A percentile compares a stretch with the other conserved stretches of the same genome.
Evolutionary conservation across 1,140 invertebrate species (phyloP).

Genomic region (Neotoxoptera formosana): DNA sequence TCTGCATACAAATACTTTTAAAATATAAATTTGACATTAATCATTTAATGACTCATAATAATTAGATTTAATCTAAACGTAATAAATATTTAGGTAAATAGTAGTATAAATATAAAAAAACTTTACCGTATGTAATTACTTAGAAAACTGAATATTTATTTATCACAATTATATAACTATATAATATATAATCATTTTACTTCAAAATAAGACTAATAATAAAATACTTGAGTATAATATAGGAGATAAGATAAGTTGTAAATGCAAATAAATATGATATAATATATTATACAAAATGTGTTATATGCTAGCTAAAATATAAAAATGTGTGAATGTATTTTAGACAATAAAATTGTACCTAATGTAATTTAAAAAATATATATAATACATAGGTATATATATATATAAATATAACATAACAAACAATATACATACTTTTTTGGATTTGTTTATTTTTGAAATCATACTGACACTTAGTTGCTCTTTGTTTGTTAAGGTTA

Average conservation of each 20-base stretch:
- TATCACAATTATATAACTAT: neutral
- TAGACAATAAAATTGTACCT: neutral
- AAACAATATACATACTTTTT: constrained; percentile 43
- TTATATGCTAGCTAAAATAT: neutral
- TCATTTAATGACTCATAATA: neutral
- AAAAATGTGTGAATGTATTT: neutral
- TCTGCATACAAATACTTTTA: neutral
- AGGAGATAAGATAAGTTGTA: constrained; percentile 1
- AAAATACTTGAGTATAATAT: constrained; percentile 5
- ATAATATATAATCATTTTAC: neutral
- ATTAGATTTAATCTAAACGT: neutral
- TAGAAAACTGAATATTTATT: neutral
- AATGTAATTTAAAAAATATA: no score
- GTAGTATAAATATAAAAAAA: neutral
- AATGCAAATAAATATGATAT: constrained; percentile 22
- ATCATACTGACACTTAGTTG: constrained; percentile 38
- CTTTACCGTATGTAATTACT: neutral
- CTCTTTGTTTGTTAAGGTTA: constrained; percentile 4
- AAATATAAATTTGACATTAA: neutral
- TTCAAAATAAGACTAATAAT: neutral
- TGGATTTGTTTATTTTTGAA: constrained; percentile 54
- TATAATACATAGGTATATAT: neutral
- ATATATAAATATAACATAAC: neutral
- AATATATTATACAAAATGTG: neutral
- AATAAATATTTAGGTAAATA: neutral